Conservation (phyloP, 2,113 vertebrate genomes). For the Isurus oxyrinchus region DNA sequence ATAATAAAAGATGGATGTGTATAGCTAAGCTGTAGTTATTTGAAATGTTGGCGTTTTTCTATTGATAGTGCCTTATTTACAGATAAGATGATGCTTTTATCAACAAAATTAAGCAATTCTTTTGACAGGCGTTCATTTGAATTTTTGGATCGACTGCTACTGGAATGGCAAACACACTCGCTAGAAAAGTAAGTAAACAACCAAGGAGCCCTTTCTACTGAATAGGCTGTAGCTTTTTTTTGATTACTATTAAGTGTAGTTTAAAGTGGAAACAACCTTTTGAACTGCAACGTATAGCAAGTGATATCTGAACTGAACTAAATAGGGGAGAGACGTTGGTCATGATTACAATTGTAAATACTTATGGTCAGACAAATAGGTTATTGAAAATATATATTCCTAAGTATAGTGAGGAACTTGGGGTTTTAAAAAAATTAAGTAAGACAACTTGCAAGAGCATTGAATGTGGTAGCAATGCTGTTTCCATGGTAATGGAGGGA, state of each 20-base stretch:
- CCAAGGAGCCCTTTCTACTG: neutral
- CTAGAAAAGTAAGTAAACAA: conserved; percentile 77
- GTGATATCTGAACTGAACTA: neutral
- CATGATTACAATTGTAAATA: neutral
- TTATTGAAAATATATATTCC: neutral
- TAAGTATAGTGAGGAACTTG: neutral
- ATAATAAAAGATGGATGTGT: neutral
- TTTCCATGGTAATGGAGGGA: conserved; percentile 50
- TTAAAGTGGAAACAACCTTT: neutral
- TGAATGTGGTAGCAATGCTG: conserved; percentile 36
- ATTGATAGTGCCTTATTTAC: neutral
- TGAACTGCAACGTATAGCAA: neutral
- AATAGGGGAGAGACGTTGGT: neutral
- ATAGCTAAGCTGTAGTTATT: neutral
- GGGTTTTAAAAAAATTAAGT: conserved; percentile 43
- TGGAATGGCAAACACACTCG: conserved; percentile 91
- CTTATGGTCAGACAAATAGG: neutral
- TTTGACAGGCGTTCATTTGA: conserved; percentile 83
- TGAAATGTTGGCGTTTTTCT: neutral
- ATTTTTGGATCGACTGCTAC: conserved; percentile 89
- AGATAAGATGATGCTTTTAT: neutral
- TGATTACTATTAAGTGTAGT: neutral
- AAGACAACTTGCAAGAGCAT: conserved; percentile 46
- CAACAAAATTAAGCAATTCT: neutral
- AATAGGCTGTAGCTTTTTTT: neutral